Evolutionary conservation across 2,113 vertebrate species (phyloP), one percentile per base, ranked within the genome.

Genomic region (Scartelaos histophorus): DNA sequence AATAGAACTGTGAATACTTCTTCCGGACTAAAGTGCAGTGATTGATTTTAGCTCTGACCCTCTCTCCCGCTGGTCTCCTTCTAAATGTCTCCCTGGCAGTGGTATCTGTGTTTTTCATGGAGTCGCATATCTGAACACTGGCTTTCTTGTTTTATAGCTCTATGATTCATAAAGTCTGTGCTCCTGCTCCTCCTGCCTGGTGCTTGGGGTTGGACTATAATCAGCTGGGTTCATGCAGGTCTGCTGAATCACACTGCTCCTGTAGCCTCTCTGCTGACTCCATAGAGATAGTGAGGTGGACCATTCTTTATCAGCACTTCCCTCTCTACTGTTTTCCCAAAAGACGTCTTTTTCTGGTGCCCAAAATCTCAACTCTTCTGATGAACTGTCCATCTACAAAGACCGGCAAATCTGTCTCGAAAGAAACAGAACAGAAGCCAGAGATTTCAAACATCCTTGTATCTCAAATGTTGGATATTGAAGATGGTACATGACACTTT

Each of bases 91-190:
- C 19, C 17, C 35, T 10, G 34, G 19, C 29, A 64, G 19, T n/a
- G 19, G 61, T 64, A 64, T 12, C 17, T 38, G 35, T 19, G 34
- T 64, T 64, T 64, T 43, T 64, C 61, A 64, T 38, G 34, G 16
- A 19, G 34, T 9, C 4, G 17, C 29, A 16, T 64, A 13, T 64
- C n/a, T 64, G 35, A 64, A 38, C 61, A 38, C 19, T 64, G 1
- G 34, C 61, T 64, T 64, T 64, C 60, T 64, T 64, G 61, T 64
- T 64, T 43, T 64, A 64, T 64, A 64, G 61, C 61, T 43, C 17
- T 35, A 38, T 64, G 61, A 64, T 64, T 64, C 61, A 64, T 64
- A 35, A 64, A 64, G 34, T 38, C n/a, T 15, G 29, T 62, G 56
- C 56, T 58, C 56, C 13, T 58, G 57, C 57, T 34, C 61, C 61